A percentile compares a stretch with the other conserved stretches of the same genome.
Conservation (phyloP, 2,113 vertebrate genomes). For the Ivindomyrus marchei region DNA sequence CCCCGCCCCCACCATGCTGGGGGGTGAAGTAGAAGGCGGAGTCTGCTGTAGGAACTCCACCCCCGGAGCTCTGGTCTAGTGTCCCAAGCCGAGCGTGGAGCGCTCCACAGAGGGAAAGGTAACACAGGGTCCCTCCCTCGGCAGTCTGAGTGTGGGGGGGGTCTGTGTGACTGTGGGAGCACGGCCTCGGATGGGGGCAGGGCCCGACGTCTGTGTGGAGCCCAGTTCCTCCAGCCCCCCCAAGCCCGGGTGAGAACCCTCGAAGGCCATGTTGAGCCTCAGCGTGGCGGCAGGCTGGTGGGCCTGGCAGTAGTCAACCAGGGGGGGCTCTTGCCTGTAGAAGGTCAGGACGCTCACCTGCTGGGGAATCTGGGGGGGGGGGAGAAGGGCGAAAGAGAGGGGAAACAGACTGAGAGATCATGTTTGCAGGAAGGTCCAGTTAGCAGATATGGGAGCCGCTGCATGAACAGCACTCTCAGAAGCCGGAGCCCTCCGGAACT, state of each 20-base stretch:
- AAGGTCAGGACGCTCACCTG: conserved; percentile 71
- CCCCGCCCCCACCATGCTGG: not conserved
- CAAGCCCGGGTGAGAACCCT: conserved; percentile 59
- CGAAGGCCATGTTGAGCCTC: conserved; percentile 66
- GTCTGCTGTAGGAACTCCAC: not conserved
- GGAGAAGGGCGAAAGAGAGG: not conserved
- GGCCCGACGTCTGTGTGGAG: conserved; percentile 61
- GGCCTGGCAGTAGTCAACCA: conserved; percentile 72
- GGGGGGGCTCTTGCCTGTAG: conserved; percentile 69
- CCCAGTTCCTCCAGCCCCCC: conserved; percentile 58
- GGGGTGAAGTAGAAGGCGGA: not conserved
- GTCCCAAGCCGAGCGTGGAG: conserved; percentile 62
- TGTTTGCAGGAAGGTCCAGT: not conserved
- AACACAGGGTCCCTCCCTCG: conserved; percentile 43
- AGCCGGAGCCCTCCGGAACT: not conserved
- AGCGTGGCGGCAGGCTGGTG: conserved; percentile 57
- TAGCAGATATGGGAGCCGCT: not conserved
- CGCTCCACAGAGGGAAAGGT: conserved; percentile 52
- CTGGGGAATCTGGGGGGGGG: conserved; percentile 60
- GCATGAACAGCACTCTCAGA: not conserved
- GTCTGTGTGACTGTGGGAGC: conserved; percentile 42
- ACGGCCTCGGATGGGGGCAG: conserved; percentile 40
- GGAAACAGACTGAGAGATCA: conserved; percentile 5
- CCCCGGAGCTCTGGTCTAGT: conserved; percentile 39
- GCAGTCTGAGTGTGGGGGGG: conserved; percentile 47